phyloP scores from a whole-genome alignment of 2,888 invertebrate genomes.

The Lathronympha strigana region DNA sequence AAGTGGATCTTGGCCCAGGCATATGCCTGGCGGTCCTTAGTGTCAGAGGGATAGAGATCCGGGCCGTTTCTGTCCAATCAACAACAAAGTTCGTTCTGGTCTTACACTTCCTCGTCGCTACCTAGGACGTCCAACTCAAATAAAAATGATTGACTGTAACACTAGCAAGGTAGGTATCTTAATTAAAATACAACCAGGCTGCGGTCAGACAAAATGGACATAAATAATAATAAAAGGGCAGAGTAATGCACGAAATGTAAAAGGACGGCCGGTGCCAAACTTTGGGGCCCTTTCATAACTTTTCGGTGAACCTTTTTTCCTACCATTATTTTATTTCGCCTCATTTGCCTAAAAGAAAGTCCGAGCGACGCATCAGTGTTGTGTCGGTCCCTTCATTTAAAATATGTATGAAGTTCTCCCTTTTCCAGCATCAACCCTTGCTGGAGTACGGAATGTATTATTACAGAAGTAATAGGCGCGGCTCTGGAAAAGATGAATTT shows the following conservation, averaged over 20 bases:
- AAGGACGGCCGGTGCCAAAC: constrained; percentile 69
- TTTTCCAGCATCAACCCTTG: constrained; percentile 59
- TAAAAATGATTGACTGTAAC: constrained; percentile 79
- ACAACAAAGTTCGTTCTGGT: too few species aligned
- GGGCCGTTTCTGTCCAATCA: too few species aligned
- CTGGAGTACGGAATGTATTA: constrained; percentile 34
- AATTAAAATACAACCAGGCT: constrained; percentile 74
- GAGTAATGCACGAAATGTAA: constrained; percentile 73
- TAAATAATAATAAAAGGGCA: constrained; percentile 77
- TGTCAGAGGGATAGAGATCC: too few species aligned
- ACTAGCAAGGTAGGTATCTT: constrained; percentile 76
- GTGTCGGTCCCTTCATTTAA: constrained; percentile 71
- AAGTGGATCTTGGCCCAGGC: too few species aligned
- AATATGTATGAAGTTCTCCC: constrained; percentile 73
- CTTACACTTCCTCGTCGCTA: too few species aligned
- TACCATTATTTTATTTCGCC: constrained; percentile 79
- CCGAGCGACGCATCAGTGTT: constrained; percentile 68
- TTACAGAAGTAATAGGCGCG: constrained; percentile 23
- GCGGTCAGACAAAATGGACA: constrained; percentile 76
- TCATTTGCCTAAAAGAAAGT: constrained; percentile 82
- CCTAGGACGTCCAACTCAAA: too few species aligned
- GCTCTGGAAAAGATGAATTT: constrained; percentile 3
- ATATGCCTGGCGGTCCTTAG: too few species aligned
- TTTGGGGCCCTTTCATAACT: constrained; percentile 79
- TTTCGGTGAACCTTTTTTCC: constrained; percentile 76